Evolutionary conservation across 2,888 invertebrate genomes (phyloP), one percentile per base, ranked within the genome.

Genomic region (Lasioglossum calceatum): DNA sequence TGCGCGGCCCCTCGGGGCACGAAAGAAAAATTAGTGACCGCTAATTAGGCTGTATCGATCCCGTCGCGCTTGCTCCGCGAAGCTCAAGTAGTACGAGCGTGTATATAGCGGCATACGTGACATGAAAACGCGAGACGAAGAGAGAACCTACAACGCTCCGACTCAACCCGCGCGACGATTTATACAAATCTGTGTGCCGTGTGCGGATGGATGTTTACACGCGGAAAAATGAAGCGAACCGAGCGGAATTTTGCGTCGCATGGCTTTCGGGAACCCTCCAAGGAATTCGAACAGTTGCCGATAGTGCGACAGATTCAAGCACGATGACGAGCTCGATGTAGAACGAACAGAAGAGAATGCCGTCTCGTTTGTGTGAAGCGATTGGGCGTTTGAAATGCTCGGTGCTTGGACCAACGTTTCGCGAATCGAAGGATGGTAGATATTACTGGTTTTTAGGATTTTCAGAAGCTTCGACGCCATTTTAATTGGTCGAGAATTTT

Each of bases 31-130:
- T 83, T 83, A 77, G 80, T 54, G 71, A 54, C 78, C 71, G 54
- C 84, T 89, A 85, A 90, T 89, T 90, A 89, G 88, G 85, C 84
- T 81, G 83, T 83, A 90, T 92, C 90, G 91, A 92, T 92, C 79
- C 76, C 50, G 23, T 14, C 14, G 36, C 23, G 61, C 14, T n/a
- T 47, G 27, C n/a, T 58, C 12, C n/a, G 19, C 23, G 36, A 44
- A n/a, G 64, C 36, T 76, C 79, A 79, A 87, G 87, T 87, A 84
- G 87, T 79, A 67, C 64, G 44, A 82, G 32, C 67, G 27, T 67
- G 77, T 87, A 72, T 67, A 54, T 54, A 72, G n/a, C 27, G 74
- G 3, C 75, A n/a, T 85, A 85, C 85, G 80, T 75, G 85, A 80
- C 72, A 77, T 71, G 32, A 71, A 85, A 85, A 61, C 71, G 32